Percentiles rank a stretch among this genome's conserved stretches.
Evolutionary conservation across 2,888 invertebrate genomes (phyloP).

Genomic region (Polia nebulosa): DNA sequence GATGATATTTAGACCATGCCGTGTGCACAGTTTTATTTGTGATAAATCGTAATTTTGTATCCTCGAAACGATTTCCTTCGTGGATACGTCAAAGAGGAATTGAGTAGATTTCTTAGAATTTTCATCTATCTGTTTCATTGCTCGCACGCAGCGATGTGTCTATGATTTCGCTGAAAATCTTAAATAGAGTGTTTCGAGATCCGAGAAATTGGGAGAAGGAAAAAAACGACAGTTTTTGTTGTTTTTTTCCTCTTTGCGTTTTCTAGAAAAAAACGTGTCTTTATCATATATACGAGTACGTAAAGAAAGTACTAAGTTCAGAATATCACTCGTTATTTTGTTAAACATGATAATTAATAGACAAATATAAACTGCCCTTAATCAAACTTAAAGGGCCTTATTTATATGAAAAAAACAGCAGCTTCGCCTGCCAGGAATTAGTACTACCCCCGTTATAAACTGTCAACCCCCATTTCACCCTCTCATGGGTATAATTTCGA

Average conservation of each 20-base stretch:
- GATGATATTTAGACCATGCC: no score
- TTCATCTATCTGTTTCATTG: constrained; percentile 26
- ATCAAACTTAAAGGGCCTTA: no score
- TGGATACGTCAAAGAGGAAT: constrained; percentile 45
- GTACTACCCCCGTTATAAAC: no score
- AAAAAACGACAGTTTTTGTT: neutral
- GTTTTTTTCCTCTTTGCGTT: neutral
- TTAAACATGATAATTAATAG: no score
- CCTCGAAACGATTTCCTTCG: constrained; percentile 21
- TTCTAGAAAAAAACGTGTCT: neutral
- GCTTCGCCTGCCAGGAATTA: no score
- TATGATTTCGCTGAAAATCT: constrained; percentile 38
- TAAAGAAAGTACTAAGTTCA: no score
- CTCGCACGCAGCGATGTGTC: constrained; percentile 1
- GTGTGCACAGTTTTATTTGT: constrained; percentile 5
- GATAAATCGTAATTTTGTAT: constrained; percentile 6
- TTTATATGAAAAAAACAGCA: no score
- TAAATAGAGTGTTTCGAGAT: constrained; percentile 12
- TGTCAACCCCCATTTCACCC: no score
- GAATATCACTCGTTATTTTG: no score
- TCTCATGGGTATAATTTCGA: no score
- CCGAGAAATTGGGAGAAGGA: neutral
- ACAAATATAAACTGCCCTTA: no score
- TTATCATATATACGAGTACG: no score
- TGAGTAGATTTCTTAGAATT: constrained; percentile 34